Evolutionary conservation across 2,113 vertebrate species (phyloP).

Genomic region (Lasiurus cinereus): DNA sequence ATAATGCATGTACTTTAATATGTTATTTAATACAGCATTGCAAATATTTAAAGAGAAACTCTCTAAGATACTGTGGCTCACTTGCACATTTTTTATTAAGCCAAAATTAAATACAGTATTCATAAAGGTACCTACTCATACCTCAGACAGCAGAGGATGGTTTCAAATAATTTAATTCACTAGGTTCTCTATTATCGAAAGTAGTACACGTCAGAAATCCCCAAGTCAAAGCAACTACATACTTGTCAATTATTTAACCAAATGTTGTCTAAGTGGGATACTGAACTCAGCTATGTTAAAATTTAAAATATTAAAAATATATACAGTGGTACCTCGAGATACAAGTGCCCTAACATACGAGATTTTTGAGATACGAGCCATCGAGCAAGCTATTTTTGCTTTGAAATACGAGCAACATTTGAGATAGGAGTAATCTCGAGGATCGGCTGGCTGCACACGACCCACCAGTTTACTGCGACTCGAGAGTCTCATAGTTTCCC

Average conservation of each 20-base stretch:
- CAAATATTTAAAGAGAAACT: constrained; percentile 77
- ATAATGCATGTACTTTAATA: constrained; percentile 68
- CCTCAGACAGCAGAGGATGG: constrained; percentile 49
- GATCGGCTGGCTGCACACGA: too few species aligned
- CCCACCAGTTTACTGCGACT: too few species aligned
- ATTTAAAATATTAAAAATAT: constrained; percentile 16
- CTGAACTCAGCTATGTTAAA: background rate
- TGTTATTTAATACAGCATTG: constrained; percentile 43
- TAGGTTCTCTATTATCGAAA: constrained; percentile 41
- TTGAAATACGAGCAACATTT: too few species aligned
- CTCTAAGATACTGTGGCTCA: constrained; percentile 44
- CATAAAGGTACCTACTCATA: constrained; percentile 57
- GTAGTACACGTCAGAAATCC: constrained; percentile 13
- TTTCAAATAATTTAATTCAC: constrained; percentile 71
- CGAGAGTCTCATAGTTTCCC: too few species aligned
- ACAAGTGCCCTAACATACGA: too few species aligned
- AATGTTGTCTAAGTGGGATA: background rate
- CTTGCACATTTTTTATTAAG: constrained; percentile 74
- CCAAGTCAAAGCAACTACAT: background rate
- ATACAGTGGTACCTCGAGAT: too few species aligned
- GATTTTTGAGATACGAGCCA: too few species aligned
- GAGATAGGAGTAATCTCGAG: too few species aligned
- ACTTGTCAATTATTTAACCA: constrained; percentile 46
- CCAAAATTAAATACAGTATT: constrained; percentile 75
- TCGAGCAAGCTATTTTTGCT: too few species aligned